phyloP scores from a whole-genome alignment of 1,140 invertebrate species.

The Cylas formicarius region DNA sequence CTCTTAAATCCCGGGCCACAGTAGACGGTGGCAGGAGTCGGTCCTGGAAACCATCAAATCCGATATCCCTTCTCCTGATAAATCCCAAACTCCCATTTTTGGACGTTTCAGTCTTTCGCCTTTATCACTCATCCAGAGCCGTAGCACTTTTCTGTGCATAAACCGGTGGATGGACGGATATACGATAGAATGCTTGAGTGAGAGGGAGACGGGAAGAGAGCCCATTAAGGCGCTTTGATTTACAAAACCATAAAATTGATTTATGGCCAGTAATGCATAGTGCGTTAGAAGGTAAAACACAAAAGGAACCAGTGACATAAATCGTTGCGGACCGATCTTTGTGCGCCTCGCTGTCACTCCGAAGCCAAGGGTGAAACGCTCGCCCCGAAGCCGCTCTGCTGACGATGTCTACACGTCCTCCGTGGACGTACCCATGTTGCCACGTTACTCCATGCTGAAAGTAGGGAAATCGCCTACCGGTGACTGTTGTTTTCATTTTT shows the following conservation, averaged over 20 bases:
- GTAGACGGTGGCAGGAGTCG: too few species aligned
- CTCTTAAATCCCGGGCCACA: too few species aligned
- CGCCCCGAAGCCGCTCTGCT: constrained; percentile 13
- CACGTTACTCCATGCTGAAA: too few species aligned
- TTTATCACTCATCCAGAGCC: constrained; percentile 18
- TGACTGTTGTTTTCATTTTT: too few species aligned
- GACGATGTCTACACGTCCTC: constrained; percentile 12
- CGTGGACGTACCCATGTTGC: constrained; percentile 4
- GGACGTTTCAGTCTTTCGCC: constrained; percentile 14
- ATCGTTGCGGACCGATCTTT: constrained; percentile 41
- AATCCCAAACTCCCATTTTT: too few species aligned
- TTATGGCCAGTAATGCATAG: constrained; percentile 42
- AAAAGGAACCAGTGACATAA: constrained; percentile 43
- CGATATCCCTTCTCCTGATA: too few species aligned
- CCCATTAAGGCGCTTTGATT: constrained; percentile 42
- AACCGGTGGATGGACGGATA: too few species aligned
- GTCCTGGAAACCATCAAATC: too few species aligned
- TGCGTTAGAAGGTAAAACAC: constrained; percentile 43
- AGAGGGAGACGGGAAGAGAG: constrained; percentile 20
- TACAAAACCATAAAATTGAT: constrained; percentile 45
- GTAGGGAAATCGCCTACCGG: too few species aligned
- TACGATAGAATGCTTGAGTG: too few species aligned
- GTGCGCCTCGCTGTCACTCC: constrained; percentile 39
- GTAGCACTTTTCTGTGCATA: constrained; percentile 20
- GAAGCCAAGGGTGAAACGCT: background rate